Base-by-base conservation (phyloP, 1,140 invertebrate genomes). In the Cepaea nemoralis region DNA sequence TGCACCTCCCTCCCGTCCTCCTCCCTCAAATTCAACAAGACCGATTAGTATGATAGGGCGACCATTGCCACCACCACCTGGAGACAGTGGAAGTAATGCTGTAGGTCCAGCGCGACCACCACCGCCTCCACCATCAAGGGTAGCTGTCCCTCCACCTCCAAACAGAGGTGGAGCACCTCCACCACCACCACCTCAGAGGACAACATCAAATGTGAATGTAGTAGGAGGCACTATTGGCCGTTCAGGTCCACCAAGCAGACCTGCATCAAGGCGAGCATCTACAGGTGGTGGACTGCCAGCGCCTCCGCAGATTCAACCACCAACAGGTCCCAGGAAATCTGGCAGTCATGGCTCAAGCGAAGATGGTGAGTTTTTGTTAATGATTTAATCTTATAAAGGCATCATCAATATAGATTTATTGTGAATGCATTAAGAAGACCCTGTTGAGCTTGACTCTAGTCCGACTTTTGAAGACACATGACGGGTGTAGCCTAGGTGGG, bases 31-130 rank as follows among this genome's bases (percentile, higher is more conserved):
- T 63, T n/a, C 59, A 63, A 31, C 2, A 10, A 63, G 78, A 80
- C 78, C 78, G 37, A 80, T 55, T 45, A 80, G 69, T 59, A 73
- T 80, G 78, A 24, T 80, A 24, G 78, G 78, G 16, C 40, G 78
- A 16, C 78, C 78, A 27, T 33, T 80, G 24, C 78, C 78, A 16
- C 78, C 59, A 63, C 59, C 59, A 31, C 59, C 59, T 63, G 59
- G 59, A 63, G 59, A 63, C 27, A 31, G 59, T 63, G 59, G n/a
- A 63, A 63, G 27, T 63, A 6, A 10, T 6, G 16, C n/a, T 1
- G 59, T 63, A 14, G 27, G 59, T 31, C 59, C 59, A 31, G 2
- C 59, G 33, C 16, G 59, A 19, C 2, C 27, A 63, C 59, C 59
- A 6, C 59, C 59, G 3, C 59, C 59, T 1, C 59, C 59, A 31